Base-by-base conservation (phyloP, 2,797 vertebrate species). In the Rhinichthys osculus region DNA sequence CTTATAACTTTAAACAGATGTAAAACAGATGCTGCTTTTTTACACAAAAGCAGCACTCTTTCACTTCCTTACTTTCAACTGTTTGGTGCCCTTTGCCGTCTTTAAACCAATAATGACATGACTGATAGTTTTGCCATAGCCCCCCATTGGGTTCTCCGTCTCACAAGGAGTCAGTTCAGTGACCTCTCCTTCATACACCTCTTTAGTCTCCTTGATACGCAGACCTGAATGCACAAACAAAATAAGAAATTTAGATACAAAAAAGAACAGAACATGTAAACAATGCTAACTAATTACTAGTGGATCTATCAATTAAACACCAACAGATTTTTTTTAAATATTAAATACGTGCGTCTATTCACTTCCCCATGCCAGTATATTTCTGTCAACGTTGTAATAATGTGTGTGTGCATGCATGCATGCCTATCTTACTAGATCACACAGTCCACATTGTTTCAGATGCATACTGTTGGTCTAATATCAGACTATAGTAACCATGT, bases 111-210 rank as follows among this genome's bases (percentile, higher is more conserved):
- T 99, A 92, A 99, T 97, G 83, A 99, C 98, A 0, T 99, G 98
- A 94, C 98, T 99, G 92, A 99, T 97, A 59, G 98, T 99, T 94
- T 99, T 99, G 64, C 98, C 98, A 1, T 99, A 99, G 1, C 98
- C 98, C 0, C 98, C 98, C 98, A 99, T 98, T 13, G 98, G 98
- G 92, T 99, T 99, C 93, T 99, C 98, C 0, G 98, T 99, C 96
- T 99, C 98, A 90, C 98, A 99, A 0, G 98, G 98, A 59, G 97
- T 99, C 86, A 99, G 93, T 92, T 99, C 98, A 23, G 98, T 99
- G 93, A 99, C 98, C 93, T 99, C 98, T 4, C 98, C 98, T 94
- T 99, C 98, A 89, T 99, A 99, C 87, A 99, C 98, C 89, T 99
- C 98, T 92, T 99, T 99, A 27, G 98, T 99, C 90, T 99, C 98